Conservation (phyloP, 1,140 invertebrate species). For the Macrocentrus cingulum region DNA sequence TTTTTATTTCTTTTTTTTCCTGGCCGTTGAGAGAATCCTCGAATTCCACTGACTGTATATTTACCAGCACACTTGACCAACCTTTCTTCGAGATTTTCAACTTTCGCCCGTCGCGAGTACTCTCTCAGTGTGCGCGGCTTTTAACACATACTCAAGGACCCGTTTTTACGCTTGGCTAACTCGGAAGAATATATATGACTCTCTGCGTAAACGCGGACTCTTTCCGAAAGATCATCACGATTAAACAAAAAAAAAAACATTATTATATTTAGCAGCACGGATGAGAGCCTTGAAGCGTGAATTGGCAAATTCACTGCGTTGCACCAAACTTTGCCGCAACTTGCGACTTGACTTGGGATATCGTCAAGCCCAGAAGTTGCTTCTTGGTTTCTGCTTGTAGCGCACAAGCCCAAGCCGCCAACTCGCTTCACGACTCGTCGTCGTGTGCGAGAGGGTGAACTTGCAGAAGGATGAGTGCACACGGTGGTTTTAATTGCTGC, state of each 20-base stretch:
- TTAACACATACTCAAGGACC: constrained; percentile 11
- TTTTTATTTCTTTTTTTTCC: constrained; percentile 14
- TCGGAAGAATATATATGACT: constrained; percentile 4
- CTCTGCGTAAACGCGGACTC: not conserved
- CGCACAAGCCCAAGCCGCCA: constrained; percentile 15
- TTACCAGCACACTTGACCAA: too few relatives aligned
- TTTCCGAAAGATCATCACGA: too few relatives aligned
- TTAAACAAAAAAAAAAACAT: too few relatives aligned
- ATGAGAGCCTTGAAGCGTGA: constrained; percentile 12
- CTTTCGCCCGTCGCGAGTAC: not conserved
- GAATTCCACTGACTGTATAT: too few relatives aligned
- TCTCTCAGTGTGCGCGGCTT: not conserved
- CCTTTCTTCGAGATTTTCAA: not conserved
- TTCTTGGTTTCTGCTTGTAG: constrained; percentile 13
- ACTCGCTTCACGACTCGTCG: constrained; percentile 42
- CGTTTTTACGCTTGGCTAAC: constrained; percentile 49
- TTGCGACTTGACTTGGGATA: constrained; percentile 4
- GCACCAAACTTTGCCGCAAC: not conserved
- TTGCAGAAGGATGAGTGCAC: constrained; percentile 15
- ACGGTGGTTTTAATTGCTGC: constrained; percentile 50
- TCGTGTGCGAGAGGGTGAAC: not conserved
- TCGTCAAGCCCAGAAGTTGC: constrained; percentile 15
- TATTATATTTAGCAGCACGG: too few relatives aligned
- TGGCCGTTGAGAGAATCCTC: not conserved
- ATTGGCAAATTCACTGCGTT: constrained; percentile 2